phyloP scores from a whole-genome alignment of 1,140 invertebrate genomes.

The Phenacoccus solenopsis region DNA sequence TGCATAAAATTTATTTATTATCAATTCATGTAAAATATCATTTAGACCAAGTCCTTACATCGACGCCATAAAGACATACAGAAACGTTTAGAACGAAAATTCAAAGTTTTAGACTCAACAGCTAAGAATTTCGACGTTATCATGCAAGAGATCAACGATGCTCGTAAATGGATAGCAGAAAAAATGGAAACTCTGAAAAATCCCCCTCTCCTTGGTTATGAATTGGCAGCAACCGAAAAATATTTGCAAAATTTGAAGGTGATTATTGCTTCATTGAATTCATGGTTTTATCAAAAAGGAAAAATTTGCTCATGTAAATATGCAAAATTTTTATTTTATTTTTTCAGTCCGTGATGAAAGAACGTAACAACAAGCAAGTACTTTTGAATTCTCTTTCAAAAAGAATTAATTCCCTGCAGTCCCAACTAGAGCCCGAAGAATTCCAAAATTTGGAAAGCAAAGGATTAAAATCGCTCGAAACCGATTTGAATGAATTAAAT shows the following conservation, averaged over 20 bases:
- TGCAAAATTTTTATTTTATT: conserved; percentile 11
- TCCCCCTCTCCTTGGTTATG: conserved; percentile 54
- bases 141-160: conserved; percentile 56
- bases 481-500: conserved; percentile 29
- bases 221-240: conserved; percentile 59
- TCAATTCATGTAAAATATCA: conserved; percentile 18
- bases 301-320: not conserved
- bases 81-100: conserved; percentile 69
- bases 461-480: conserved; percentile 46
- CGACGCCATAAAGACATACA: conserved; percentile 65
- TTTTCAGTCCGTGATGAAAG: conserved; percentile 53
- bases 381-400: conserved; percentile 68
- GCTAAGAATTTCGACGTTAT: conserved; percentile 55
- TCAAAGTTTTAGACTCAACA: conserved; percentile 63
- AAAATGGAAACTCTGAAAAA: conserved; percentile 53
- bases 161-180: conserved; percentile 65
- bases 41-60: conserved; percentile 62
- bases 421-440: conserved; percentile 68
- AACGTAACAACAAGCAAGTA: conserved; percentile 69
- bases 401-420: conserved; percentile 65
- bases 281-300: not conserved
- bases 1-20: not conserved
- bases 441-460: conserved; percentile 52
- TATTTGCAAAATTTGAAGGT: conserved; percentile 52
- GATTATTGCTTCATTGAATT: conserved; percentile 22